Conservation (phyloP, 2,888 invertebrate genomes). For the Orthosia gracilis region DNA sequence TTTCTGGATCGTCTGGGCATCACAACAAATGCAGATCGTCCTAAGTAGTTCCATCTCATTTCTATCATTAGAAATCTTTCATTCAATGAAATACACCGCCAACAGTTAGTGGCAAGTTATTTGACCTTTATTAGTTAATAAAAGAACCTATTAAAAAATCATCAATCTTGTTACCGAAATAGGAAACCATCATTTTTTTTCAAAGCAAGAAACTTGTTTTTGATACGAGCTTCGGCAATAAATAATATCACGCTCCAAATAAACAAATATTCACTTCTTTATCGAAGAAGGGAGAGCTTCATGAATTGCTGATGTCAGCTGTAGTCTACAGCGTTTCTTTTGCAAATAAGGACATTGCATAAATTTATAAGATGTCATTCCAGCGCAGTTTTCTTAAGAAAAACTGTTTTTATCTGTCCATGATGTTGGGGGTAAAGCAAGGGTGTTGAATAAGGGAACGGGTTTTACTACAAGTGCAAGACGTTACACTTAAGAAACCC, state of each 20-base stretch:
- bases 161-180: constrained; percentile 16
- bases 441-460: constrained; percentile 72
- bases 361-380: constrained; percentile 76
- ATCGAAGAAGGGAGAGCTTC: constrained; percentile 73
- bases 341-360: constrained; percentile 82
- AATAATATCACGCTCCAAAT: constrained; percentile 75
- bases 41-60: constrained; percentile 73
- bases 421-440: constrained; percentile 65
- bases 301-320: constrained; percentile 86
- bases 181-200: constrained; percentile 1
- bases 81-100: constrained; percentile 54
- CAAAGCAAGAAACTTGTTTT: constrained; percentile 63
- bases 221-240: constrained; percentile 67
- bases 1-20: constrained; percentile 87
- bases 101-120: constrained; percentile 15
- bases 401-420: constrained; percentile 68
- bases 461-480: constrained; percentile 57
- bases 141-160: constrained; percentile 13
- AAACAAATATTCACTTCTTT: constrained; percentile 75
- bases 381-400: constrained; percentile 70
- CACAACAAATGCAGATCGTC: constrained; percentile 78
- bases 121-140: constrained; percentile 29
- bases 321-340: constrained; percentile 77
- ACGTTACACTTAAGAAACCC: constrained; percentile 24
- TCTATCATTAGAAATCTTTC: constrained; percentile 75